phyloP scores from a whole-genome alignment of 2,113 vertebrate species.

The Chaenogobius annularis region DNA sequence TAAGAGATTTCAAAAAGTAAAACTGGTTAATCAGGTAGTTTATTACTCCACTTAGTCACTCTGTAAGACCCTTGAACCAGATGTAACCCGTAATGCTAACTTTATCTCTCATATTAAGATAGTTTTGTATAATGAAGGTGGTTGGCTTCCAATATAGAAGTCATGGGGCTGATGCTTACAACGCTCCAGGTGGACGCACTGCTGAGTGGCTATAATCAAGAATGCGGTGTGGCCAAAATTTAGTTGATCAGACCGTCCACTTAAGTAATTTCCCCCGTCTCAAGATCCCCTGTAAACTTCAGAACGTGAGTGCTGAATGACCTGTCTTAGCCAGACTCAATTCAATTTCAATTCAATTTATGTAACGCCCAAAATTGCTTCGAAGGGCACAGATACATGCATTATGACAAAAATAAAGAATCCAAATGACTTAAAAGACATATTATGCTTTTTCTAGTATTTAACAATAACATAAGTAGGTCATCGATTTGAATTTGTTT shows the following conservation, averaged over 20 bases:
- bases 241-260: slow-evolving; percentile 1
- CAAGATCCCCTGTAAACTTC: background rate
- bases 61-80: background rate
- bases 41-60: no score
- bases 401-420: background rate
- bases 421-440: background rate
- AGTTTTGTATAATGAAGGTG: background rate
- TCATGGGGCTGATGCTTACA: slow-evolving; percentile 4
- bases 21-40: background rate
- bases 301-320: background rate
- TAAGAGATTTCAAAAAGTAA: background rate
- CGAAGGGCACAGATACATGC: background rate
- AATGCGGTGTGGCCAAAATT: slow-evolving; percentile 1
- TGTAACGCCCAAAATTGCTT: no score
- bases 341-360: no score
- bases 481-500: no score
- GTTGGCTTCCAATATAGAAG: slow-evolving; percentile 14
- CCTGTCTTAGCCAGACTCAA: no score
- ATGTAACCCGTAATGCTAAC: background rate
- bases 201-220: slow-evolving; percentile 13
- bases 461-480: no score
- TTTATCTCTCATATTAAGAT: background rate
- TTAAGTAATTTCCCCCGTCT: background rate
- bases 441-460: no score
- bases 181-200: background rate